Evolutionary conservation across 2,888 invertebrate genomes (phyloP).

Genomic region (Agrochola lota): DNA sequence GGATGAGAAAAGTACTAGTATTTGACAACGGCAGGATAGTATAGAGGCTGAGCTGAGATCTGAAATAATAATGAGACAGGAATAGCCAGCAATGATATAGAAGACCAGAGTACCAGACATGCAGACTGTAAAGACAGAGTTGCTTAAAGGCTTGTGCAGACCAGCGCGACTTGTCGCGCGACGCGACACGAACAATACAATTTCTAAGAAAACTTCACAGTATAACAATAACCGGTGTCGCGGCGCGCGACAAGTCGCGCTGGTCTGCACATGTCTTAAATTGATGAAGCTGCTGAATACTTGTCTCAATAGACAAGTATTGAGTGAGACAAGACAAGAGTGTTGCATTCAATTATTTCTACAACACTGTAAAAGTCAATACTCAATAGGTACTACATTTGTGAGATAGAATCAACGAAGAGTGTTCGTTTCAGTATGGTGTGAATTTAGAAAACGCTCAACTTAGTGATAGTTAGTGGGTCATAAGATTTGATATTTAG

Average conservation of each 20-base stretch:
- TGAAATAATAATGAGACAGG: slow-evolving; percentile 21
- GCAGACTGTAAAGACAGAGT: background rate
- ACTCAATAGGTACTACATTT: slow-evolving; percentile 15
- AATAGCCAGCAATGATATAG: slow-evolving; percentile 3
- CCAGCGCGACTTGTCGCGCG: too few species aligned
- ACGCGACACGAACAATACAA: too few species aligned
- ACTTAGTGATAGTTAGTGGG: too few species aligned
- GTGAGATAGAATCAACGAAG: background rate
- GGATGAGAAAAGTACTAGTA: slow-evolving; percentile 34
- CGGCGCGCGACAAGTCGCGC: too few species aligned
- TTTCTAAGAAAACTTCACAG: too few species aligned
- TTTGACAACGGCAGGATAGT: slow-evolving; percentile 62
- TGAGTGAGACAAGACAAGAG: background rate
- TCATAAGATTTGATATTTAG: slow-evolving; percentile 15
- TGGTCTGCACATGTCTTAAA: too few species aligned
- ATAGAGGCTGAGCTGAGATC: slow-evolving; percentile 35
- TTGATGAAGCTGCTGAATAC: background rate
- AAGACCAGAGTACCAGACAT: background rate
- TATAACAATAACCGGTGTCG: too few species aligned
- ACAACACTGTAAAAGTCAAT: slow-evolving; percentile 8
- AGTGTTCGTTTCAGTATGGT: background rate
- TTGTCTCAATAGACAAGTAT: background rate
- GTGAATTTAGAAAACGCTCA: background rate
- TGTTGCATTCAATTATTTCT: background rate
- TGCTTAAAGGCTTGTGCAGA: too few species aligned